Evolutionary conservation across 2,797 vertebrate genomes (phyloP).

Genomic region (Cirrhinus mrigala): DNA sequence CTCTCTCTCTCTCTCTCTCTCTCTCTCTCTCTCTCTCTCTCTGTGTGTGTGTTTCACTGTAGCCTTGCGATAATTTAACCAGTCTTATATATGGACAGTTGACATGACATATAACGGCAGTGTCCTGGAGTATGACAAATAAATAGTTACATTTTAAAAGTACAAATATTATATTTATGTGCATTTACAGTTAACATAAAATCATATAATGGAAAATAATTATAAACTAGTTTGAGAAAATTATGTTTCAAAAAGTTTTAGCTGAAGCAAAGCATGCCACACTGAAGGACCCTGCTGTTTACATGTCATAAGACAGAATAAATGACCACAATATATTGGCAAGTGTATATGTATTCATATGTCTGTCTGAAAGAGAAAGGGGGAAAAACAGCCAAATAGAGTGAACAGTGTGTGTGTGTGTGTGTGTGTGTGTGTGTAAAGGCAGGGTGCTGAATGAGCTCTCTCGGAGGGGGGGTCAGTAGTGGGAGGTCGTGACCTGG

Average conservation of each 20-base stretch:
- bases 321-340: not conserved
- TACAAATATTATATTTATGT: not conserved
- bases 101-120: not conserved
- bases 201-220: not conserved
- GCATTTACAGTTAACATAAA: not conserved
- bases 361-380: slow-evolving; percentile 45
- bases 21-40: too few relatives aligned
- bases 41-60: not conserved
- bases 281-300: not conserved
- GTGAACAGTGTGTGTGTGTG: not conserved
- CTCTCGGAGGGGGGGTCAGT: slow-evolving; percentile 77
- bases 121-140: not conserved
- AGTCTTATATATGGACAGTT: not conserved
- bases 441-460: slow-evolving; percentile 48
- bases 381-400: not conserved
- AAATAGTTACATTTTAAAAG: not conserved
- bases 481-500: slow-evolving; percentile 79
- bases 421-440: slow-evolving; percentile 5
- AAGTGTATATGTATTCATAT: slow-evolving; percentile 54
- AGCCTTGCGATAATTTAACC: not conserved
- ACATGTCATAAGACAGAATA: not conserved
- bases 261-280: not conserved
- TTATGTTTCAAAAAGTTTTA: not conserved
- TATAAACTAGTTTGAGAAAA: not conserved
- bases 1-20: too few relatives aligned